Evolutionary conservation across 2,113 vertebrate genomes (phyloP), one percentile per base, ranked within the genome.

Genomic region (Perccottus glenii): DNA sequence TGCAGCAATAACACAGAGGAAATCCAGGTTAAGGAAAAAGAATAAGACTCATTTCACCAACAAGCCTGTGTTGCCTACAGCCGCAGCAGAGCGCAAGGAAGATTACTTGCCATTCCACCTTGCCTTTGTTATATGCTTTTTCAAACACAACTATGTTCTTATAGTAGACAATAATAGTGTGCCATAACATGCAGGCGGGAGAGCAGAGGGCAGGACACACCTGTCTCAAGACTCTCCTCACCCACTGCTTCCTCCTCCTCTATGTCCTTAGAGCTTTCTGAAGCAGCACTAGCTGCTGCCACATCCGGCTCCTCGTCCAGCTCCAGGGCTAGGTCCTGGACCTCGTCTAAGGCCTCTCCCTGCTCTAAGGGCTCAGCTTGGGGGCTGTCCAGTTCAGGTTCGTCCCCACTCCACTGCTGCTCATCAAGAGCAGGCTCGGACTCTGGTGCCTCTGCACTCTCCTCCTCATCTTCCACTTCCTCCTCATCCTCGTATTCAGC

Each of bases 121-220:
- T 42, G 66, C 64, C 77, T 71, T 76, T 69, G 64, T 48, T 70
- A 80, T 80, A 78, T 81, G 85, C 40, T 78, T 40, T 73, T 78
- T 76, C 53, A 40, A 48, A 75, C 68, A 87, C 68, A 67, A 65
- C 46, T 81, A 32, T 36, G 19, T 58, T 87, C 59, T 70, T 60
- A 83, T 62, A 80, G 72, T 83, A 69, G 52, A 67, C 80, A 85
- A 84, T n/a, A n/a, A n/a, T n/a, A n/a, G n/a, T n/a, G n/a, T 78
- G 77, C 82, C 79, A 80, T 89, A 84, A 75, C 96, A 96, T 99
- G 96, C 96, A 96, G 68, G 84, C 86, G 85, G 81, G 84, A 83
- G 82, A 83, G 85, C 88, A 91, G 91, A 90, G 87, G 76, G 84
- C 87, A 89, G 89, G 92, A 96, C 95, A 96, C 94, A 98, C 94